A percentile compares a stretch with the other conserved stretches of the same genome.
These are phyloP conservation scores for Lasiurus cinereus DNA, from an alignment of 2,113 vertebrate species.

Conservation along the genomic window DNA sequence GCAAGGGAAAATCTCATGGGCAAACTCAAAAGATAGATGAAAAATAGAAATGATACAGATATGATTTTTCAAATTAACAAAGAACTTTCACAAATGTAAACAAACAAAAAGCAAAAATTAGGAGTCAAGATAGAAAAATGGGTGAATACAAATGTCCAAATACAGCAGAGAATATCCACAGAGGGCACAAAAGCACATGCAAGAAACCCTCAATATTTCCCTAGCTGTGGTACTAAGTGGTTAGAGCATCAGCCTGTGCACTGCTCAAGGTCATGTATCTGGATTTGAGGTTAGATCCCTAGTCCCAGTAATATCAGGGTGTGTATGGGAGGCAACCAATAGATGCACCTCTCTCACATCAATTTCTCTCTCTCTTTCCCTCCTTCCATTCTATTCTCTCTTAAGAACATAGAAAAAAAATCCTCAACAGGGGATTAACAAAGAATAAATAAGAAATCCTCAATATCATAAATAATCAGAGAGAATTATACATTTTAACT, in stretches of 20 bases:
- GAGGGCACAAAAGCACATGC: background rate
- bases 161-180: background rate
- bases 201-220: background rate
- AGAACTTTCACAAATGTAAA: constrained; percentile 9
- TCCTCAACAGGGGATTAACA: no score
- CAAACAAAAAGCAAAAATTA: background rate
- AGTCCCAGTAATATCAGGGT: no score
- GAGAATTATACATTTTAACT: background rate
- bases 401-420: no score
- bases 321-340: no score
- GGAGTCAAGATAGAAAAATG: background rate
- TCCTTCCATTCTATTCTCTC: no score
- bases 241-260: no score
- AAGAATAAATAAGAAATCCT: background rate
- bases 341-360: no score
- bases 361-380: no score
- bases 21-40: background rate
- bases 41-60: background rate
- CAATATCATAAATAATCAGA: background rate
- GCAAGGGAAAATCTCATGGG: background rate
- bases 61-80: background rate
- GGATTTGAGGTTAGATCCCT: no score
- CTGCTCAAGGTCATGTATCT: no score
- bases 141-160: background rate
- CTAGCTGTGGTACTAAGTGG: no score